These are phyloP conservation scores for Ariolimax columbianus DNA, from an alignment of 2,888 invertebrate genomes.

Conservation along the genomic window DNA sequence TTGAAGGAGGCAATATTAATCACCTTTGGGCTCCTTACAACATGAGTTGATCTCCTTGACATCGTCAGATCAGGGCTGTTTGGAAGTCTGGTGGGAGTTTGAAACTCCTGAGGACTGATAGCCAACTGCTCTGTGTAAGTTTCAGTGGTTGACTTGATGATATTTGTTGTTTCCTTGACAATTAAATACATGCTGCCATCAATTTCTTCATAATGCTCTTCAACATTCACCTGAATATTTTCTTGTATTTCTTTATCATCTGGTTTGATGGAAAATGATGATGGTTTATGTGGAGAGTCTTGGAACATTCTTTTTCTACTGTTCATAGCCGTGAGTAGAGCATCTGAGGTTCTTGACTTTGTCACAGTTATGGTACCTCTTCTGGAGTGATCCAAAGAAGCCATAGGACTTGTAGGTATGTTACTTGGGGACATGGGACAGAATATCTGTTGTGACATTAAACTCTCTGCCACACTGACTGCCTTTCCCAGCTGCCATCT, in stretches of 20 bases:
- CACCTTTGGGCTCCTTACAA: conserved; percentile 57
- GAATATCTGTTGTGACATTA: conserved; percentile 31
- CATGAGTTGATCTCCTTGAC: conserved; percentile 68
- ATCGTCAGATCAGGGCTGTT: conserved; percentile 62
- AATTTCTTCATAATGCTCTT: conserved; percentile 41
- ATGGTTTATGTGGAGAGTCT: neutral
- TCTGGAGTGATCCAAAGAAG: conserved; percentile 52
- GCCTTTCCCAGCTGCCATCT: neutral
- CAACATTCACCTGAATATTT: conserved; percentile 32
- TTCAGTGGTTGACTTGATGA: conserved; percentile 33
- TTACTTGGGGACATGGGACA: conserved; percentile 33
- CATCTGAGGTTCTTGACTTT: conserved; percentile 65
- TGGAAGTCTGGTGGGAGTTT: conserved; percentile 59
- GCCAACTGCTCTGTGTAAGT: conserved; percentile 32
- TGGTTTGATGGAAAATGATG: neutral
- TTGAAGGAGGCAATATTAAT: conserved; percentile 25
- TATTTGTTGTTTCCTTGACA: conserved; percentile 48
- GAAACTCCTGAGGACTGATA: conserved; percentile 43
- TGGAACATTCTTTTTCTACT: conserved; percentile 26
- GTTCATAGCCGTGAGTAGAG: conserved; percentile 58
- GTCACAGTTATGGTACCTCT: conserved; percentile 64
- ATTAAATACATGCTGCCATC: conserved; percentile 47
- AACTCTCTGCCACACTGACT: conserved; percentile 2
- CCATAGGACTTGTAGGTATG: conserved; percentile 53
- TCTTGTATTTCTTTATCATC: conserved; percentile 41